Conservation (phyloP, 2,888 invertebrate genomes). For the Philaethria dido region DNA sequence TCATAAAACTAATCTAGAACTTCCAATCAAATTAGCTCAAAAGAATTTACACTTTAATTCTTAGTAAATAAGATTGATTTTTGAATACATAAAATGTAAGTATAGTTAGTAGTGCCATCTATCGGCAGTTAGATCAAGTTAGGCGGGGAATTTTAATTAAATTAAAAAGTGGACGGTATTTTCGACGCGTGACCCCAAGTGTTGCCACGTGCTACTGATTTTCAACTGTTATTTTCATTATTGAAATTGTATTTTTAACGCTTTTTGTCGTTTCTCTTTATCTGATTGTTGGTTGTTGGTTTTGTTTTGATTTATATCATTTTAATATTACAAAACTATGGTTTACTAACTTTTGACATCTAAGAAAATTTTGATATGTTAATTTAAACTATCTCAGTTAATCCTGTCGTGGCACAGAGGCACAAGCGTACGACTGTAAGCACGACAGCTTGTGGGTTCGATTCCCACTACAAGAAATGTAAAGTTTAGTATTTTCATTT, state of each 20-base stretch:
- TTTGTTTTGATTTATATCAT: constrained; percentile 21
- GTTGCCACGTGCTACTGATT: constrained; percentile 68
- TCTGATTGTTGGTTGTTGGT: constrained; percentile 37
- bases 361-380: too few species aligned
- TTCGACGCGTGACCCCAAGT: constrained; percentile 65
- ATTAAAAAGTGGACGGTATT: constrained; percentile 73
- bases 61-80: constrained; percentile 43
- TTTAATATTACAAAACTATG: not conserved
- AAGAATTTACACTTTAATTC: constrained; percentile 43
- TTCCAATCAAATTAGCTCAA: constrained; percentile 39
- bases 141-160: constrained; percentile 77
- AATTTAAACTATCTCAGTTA: too few species aligned
- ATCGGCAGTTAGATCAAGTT: constrained; percentile 56
- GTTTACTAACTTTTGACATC: too few species aligned
- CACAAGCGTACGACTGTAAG: too few species aligned
- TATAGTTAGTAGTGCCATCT: constrained; percentile 47
- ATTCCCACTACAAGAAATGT: too few species aligned
- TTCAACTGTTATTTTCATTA: constrained; percentile 75
- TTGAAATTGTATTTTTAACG: constrained; percentile 64
- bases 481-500: too few species aligned
- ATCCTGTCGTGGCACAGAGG: too few species aligned
- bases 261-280: constrained; percentile 36
- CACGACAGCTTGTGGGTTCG: too few species aligned
- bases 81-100: constrained; percentile 32
- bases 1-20: constrained; percentile 47